Evolutionary conservation across 2,888 invertebrate species (phyloP), one percentile per base, ranked within the genome.

Genomic region (Conistra vaccinii): DNA sequence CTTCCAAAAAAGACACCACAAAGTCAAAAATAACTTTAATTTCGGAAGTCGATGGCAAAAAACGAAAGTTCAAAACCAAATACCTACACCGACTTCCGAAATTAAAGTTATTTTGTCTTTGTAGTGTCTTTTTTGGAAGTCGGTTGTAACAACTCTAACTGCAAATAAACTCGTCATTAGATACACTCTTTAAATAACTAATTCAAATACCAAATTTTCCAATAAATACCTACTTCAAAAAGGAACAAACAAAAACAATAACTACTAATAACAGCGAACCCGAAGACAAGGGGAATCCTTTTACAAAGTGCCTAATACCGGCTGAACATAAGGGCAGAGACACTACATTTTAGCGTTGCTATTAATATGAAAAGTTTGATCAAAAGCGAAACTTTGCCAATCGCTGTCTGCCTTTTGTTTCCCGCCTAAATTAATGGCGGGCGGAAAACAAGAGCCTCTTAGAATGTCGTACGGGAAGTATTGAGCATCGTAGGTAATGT

Each of bases 351-450:
- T 72, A 73, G 42, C 69, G 61, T 58, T 45, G 74, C 79, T 90
- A 93, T 94, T 93, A 93, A 94, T 94, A 93, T 91, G 92, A 91
- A 91, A 93, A 93, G 87, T 94, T 94, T 90, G 88, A 90, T 90
- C 90, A 90, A 90, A 91, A 89, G 90, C 77, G 84, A 79, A 93
- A 94, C 89, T 94, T 94, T 92, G 89, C 92, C 93, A 93, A 94
- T 93, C 92, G 92, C 85, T 86, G 88, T 83, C 86, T 85, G 83
- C 88, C 90, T 90, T 89, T 93, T 92, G 89, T 92, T 89, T 77
- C 63, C 78, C 73, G 79, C 81, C 70, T 78, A 89, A 90, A 92
- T 91, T 92, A 92, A 93, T 93, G 90, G 90, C 77, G 82, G 66
- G 51, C 0, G 42, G 78, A 65, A 86, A 87, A 87, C 86, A 87